phyloP scores from a whole-genome alignment of 1,140 invertebrate genomes.

The Trichomalopsis sarcophagae region DNA sequence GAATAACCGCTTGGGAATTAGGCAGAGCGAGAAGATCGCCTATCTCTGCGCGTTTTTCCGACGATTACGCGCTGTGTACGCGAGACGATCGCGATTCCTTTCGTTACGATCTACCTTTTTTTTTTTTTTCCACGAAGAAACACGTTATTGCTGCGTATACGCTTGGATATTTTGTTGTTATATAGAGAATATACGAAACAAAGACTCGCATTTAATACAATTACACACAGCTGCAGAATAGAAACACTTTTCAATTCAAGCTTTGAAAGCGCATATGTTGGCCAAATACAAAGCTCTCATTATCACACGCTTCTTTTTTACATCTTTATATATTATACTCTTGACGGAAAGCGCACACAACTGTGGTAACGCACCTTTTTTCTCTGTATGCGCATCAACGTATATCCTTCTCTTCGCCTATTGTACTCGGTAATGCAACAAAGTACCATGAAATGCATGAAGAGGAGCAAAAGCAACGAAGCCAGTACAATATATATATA shows the following conservation, averaged over 20 bases:
- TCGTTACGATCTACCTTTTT: no score
- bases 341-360: neutral
- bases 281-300: neutral
- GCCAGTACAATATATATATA: neutral
- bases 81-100: no score
- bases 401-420: neutral
- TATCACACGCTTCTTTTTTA: slow-evolving; percentile 3
- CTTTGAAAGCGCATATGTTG: neutral
- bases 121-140: no score
- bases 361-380: neutral
- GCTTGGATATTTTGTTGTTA: no score
- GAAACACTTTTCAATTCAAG: slow-evolving; percentile 5
- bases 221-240: neutral
- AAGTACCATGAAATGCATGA: neutral
- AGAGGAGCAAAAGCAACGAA: neutral
- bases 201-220: neutral
- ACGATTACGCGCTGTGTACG: neutral
- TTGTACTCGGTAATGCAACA: neutral
- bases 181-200: neutral
- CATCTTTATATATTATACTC: neutral
- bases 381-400: neutral
- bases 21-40: neutral
- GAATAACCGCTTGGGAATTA: neutral
- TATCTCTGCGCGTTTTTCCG: neutral
- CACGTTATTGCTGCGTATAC: no score